Evolutionary conservation across 2,888 invertebrate species (phyloP), one percentile per base, ranked within the genome.

Genomic region (Norana najaformis): DNA sequence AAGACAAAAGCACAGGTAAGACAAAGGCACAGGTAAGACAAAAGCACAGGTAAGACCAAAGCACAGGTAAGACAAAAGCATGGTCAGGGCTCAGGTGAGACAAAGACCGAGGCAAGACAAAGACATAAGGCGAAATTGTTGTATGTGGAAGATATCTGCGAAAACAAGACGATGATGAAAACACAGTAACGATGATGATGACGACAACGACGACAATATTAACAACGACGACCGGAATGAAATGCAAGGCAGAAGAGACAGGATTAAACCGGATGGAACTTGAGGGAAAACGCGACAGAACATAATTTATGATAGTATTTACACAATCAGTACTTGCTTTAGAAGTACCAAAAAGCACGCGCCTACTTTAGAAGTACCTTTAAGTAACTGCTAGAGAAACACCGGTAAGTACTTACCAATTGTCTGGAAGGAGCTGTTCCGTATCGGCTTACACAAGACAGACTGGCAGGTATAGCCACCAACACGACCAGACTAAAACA

Each of bases 401-500:
- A 83, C 30, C 18, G 35, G 11, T 18, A 35, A 14, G 35, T 35
- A 36, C 94, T 94, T 93, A 95, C 96, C 96, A 89, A 95, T 96
- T 36, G 95, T 95, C 93, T 95, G 95, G 88, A 94, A 94, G 90
- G 95, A 94, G 91, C 95, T 93, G 93, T 96, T 95, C 53, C 96
- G 93, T 83, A 96, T 95, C 30, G 96, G 96, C 94, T 96, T 96
- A 41, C 95, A 96, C 39, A 96, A 93, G 11, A 96, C 83, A 5
- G 83, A 83, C 35, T 83, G 34, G n/a, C 18, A 34, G 83, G 35
- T 83, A 36, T 83, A 36, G 4, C 83, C 36, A 36, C 36, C 83
- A 5, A 83, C 83, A 14, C 83, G 83, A 83, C 83, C 83, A 36
- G 83, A 83, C 83, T 83, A n/a, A 83, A 36, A 35, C 16, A 83